Evolutionary conservation across 2,888 invertebrate species (phyloP).

Genomic region (Dexiosoma caninum): DNA sequence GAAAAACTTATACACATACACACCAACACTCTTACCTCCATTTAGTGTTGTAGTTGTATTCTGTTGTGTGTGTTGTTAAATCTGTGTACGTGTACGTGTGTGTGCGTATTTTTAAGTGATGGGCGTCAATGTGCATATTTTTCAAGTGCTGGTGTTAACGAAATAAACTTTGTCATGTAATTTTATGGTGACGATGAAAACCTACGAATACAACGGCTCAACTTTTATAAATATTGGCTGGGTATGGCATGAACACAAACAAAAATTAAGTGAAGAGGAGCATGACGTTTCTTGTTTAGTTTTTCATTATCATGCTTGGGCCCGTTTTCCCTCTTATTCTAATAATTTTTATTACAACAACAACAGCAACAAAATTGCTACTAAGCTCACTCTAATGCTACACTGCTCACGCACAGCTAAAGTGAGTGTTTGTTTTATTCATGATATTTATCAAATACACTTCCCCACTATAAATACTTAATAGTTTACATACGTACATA

Average conservation of each 20-base stretch:
- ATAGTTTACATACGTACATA: too few relatives aligned
- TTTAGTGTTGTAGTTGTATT: background rate
- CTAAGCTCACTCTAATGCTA: background rate
- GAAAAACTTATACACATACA: conserved; percentile 24
- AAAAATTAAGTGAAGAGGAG: background rate
- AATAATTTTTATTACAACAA: conserved; percentile 23
- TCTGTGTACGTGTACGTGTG: background rate
- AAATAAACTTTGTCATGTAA: conserved; percentile 54
- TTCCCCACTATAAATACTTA: too few relatives aligned
- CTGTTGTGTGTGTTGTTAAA: background rate
- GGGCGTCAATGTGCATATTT: conserved; percentile 60
- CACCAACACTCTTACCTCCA: background rate
- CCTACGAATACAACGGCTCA: conserved; percentile 38
- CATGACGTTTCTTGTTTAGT: background rate
- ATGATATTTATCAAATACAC: too few relatives aligned
- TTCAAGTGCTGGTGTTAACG: conserved; percentile 55
- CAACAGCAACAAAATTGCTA: conserved; percentile 35
- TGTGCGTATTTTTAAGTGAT: conserved; percentile 31
- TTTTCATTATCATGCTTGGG: background rate
- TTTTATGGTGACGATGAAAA: conserved; percentile 52
- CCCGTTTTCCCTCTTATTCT: background rate
- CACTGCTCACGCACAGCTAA: too few relatives aligned
- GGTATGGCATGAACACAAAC: background rate
- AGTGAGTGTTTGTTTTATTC: too few relatives aligned
- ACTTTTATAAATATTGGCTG: conserved; percentile 41